Evolutionary conservation across 2,797 vertebrate genomes (phyloP).

Genomic region (Tangara arthus): DNA sequence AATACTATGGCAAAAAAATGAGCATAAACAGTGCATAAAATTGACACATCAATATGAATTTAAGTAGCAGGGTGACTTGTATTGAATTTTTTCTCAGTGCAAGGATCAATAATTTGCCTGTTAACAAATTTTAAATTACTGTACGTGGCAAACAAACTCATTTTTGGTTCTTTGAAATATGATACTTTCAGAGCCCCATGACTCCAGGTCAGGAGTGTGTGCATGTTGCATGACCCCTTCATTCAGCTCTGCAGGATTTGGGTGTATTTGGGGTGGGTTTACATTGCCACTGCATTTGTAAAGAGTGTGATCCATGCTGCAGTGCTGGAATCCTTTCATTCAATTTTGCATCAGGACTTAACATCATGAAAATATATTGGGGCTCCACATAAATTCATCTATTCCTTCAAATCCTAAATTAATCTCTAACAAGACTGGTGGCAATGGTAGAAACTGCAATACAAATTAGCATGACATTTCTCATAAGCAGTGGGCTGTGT

Average conservation of each 20-base stretch:
- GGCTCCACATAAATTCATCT: background rate
- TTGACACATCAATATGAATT: slow-evolving; percentile 3
- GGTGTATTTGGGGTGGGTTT: background rate
- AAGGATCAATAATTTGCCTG: slow-evolving; percentile 11
- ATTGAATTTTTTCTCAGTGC: background rate
- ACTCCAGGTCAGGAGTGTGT: background rate
- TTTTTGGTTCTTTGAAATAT: background rate
- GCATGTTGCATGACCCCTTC: background rate
- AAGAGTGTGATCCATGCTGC: accelerated
- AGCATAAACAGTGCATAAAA: background rate
- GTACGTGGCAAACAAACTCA: background rate
- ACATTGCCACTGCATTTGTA: background rate
- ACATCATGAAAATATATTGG: background rate
- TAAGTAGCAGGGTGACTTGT: background rate
- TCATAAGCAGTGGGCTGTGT: background rate
- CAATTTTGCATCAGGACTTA: background rate
- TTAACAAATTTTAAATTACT: slow-evolving; percentile 13
- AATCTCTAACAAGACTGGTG: background rate
- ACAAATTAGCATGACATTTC: background rate
- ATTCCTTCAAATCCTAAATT: background rate
- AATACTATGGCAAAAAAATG: background rate
- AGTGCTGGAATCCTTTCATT: background rate
- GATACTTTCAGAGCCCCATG: background rate
- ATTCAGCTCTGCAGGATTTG: background rate
- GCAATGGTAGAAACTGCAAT: background rate